Base-by-base conservation (phyloP, 2,797 vertebrate genomes). In the Diglossa cyanea region DNA sequence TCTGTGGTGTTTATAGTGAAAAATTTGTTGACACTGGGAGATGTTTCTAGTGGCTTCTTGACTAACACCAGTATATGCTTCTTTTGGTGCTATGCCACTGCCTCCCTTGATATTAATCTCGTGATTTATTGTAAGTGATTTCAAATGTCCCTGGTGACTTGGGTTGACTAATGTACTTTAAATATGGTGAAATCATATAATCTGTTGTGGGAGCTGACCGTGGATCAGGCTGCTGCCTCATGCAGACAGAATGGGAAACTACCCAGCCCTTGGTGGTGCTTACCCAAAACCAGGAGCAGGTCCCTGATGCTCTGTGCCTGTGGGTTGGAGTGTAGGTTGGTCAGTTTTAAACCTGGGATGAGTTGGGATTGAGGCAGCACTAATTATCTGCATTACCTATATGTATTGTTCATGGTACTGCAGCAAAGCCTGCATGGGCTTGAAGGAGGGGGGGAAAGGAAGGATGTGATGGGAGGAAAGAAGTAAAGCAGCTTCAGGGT, bases 81-180 rank as follows among this genome's bases (percentile, higher is more conserved):
- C 65, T 91, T 86, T 54, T 55, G 55, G 48, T 93, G 66, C 61
- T 80, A 1, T 11, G 40, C 70, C 82, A 47, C 73, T 88, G 44
- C 57, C 13, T 96, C 37, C 40, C 66, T 86, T 86, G 62, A 66
- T 93, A 83, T 72, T 40, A 91, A 78, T 78, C 28, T 90, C 37
- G 51, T 90, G 85, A 84, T 95, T 89, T 94, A 79, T 51, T 63
- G 51, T 55, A 83, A 86, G 66, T 88, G 72, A 61, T 91, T 94
- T 94, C 85, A 84, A 8, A 86, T 73, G 55, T 81, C 88, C 76
- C 79, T 17, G 26, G 66, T 91, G 93, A 47, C 62, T 91, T 75
- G 33, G 30, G 35, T 91, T 95, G 91, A 66, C 94, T 93, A 90
- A 90, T 86, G 40, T 72, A 31, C 73, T 94, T 96, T 44, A 93